Percentiles rank a stretch among this genome's conserved stretches.
These are phyloP conservation scores for Lepus timidus DNA, from an alignment of 2,113 vertebrate genomes.

Conservation along the genomic window DNA sequence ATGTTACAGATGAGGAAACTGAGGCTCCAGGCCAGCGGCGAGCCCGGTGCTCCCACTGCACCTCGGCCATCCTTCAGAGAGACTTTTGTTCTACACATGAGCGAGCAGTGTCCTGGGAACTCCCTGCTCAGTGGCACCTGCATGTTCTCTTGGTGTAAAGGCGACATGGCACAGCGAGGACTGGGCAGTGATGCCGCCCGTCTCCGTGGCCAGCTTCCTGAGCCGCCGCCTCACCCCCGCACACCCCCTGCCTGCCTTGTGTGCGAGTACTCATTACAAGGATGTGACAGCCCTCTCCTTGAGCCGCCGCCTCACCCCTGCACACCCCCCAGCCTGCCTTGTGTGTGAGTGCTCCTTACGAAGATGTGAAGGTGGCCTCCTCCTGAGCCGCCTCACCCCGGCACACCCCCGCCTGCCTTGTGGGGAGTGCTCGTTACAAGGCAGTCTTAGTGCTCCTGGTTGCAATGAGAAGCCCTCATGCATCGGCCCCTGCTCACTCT, in stretches of 20 bases:
- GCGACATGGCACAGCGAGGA: neutral
- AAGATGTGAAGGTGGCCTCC: too few relatives aligned
- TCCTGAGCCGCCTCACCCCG: too few relatives aligned
- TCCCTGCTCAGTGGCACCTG: neutral
- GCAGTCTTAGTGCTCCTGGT: neutral
- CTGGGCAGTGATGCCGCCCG: neutral
- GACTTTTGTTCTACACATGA: neutral
- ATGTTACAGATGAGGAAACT: neutral
- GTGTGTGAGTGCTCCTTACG: too few relatives aligned
- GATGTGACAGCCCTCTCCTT: too few relatives aligned
- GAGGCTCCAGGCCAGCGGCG: neutral
- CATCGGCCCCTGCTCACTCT: too few relatives aligned
- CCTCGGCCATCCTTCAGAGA: neutral
- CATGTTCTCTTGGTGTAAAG: neutral
- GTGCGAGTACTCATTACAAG: neutral
- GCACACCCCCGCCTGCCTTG: too few relatives aligned
- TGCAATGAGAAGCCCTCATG: neutral
- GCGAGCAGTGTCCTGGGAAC: neutral
- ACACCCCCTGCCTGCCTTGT: neutral
- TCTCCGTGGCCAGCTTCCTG: neutral
- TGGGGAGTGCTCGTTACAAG: neutral
- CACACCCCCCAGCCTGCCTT: too few relatives aligned
- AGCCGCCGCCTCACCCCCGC: neutral
- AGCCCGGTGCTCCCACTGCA: neutral
- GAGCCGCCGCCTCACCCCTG: too few relatives aligned